Evolutionary conservation across 1,140 invertebrate genomes (phyloP).

Genomic region (Bilobella aurantiaca): DNA sequence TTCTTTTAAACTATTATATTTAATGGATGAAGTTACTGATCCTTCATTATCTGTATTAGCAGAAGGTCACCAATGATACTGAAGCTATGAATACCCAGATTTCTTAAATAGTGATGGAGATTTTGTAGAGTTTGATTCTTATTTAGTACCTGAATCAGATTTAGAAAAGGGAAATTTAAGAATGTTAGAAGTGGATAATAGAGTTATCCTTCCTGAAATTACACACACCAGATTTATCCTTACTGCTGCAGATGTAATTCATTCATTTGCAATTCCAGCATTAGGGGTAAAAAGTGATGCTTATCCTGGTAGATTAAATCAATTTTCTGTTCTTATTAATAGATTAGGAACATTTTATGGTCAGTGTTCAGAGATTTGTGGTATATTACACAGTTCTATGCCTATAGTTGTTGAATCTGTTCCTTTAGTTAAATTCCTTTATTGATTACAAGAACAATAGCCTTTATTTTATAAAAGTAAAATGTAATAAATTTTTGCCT

Average conservation of each 20-base stretch:
- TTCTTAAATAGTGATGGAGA: too few relatives aligned
- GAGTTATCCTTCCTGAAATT: conserved; percentile 47
- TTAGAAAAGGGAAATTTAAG: too few relatives aligned
- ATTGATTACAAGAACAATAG: too few relatives aligned
- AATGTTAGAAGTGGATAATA: too few relatives aligned
- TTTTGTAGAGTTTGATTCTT: too few relatives aligned
- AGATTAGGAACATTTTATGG: conserved; percentile 53
- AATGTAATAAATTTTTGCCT: too few relatives aligned
- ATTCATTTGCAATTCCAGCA: conserved; percentile 53
- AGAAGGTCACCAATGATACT: conserved; percentile 57
- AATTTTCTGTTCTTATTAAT: conserved; percentile 48
- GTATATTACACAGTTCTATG: conserved; percentile 63
- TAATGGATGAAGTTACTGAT: conserved; percentile 49
- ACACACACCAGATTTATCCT: conserved; percentile 49
- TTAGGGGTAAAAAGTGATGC: conserved; percentile 56
- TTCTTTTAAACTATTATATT: conserved; percentile 49
- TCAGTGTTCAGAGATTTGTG: conserved; percentile 70
- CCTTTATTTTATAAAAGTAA: too few relatives aligned
- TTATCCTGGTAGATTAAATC: conserved; percentile 55
- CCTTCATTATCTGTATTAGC: conserved; percentile 48
- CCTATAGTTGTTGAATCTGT: too few relatives aligned
- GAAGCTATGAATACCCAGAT: conserved; percentile 56
- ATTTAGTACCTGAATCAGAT: too few relatives aligned
- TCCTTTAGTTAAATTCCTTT: too few relatives aligned
- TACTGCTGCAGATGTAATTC: conserved; percentile 54